A percentile compares a stretch with the other conserved stretches of the same genome.
These are phyloP conservation scores for Spea hammondii DNA, from an alignment of 2,797 vertebrate genomes.

Conservation along the genomic window DNA sequence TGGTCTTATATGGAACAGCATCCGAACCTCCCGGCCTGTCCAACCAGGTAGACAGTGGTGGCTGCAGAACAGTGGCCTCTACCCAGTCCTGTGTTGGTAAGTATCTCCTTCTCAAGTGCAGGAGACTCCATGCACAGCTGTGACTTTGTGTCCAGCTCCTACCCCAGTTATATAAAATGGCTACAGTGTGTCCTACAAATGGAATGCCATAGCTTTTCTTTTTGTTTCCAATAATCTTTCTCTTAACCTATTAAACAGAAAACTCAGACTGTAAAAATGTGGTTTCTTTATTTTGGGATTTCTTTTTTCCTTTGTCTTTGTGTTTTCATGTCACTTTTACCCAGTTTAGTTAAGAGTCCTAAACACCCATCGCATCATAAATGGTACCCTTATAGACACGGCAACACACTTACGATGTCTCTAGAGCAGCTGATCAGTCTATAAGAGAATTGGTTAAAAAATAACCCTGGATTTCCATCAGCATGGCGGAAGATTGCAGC, in stretches of 20 bases:
- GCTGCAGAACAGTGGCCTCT: conserved; percentile 87
- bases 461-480: conserved; percentile 17
- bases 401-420: no score
- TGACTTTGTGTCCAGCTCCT: background rate
- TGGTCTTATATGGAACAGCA: conserved; percentile 88
- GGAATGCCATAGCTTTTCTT: background rate
- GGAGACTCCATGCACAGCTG: background rate
- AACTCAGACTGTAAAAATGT: no score
- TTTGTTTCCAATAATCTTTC: background rate
- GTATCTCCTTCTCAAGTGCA: conserved; percentile 52
- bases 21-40: conserved; percentile 67
- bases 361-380: no score
- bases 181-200: background rate
- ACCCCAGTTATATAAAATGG: background rate
- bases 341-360: no score
- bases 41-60: conserved; percentile 71
- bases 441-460: conserved; percentile 18
- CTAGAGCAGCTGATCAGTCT: background rate
- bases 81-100: conserved; percentile 91
- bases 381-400: no score
- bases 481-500: conserved; percentile 34
- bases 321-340: no score
- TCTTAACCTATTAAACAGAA: no score
- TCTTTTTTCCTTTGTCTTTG: no score
- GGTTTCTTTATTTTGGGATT: no score